These are phyloP conservation scores for Mixornis gularis DNA, from an alignment of 2,113 vertebrate species.

Conservation along the genomic window DNA sequence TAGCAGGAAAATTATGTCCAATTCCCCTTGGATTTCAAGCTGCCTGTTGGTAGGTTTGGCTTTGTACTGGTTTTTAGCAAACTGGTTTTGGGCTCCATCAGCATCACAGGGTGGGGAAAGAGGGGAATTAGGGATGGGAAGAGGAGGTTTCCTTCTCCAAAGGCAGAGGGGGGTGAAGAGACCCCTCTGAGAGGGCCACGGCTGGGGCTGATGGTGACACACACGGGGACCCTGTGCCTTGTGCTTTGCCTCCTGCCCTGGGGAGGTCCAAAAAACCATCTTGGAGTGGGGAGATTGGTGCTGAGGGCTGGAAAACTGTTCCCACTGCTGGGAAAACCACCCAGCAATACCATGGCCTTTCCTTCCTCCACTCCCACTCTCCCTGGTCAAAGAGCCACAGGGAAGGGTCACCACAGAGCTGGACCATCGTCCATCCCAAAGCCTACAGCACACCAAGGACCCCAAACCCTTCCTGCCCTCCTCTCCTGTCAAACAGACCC, in stretches of 20 bases:
- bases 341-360: not conserved
- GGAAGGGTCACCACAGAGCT: accelerated
- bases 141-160: not conserved
- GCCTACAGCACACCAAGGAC: accelerated
- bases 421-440: not conserved
- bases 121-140: not conserved
- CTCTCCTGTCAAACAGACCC: not conserved
- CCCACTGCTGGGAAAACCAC: not conserved
- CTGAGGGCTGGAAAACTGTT: not conserved
- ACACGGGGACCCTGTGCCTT: accelerated
- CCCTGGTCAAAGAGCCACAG: not conserved
- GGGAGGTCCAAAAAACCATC: not conserved
- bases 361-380: not conserved
- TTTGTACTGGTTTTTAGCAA: not conserved
- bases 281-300: accelerated
- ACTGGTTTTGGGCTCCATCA: not conserved
- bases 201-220: not conserved
- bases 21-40: not conserved
- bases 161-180: not conserved
- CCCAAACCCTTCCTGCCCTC: not conserved
- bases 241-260: accelerated
- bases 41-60: not conserved
- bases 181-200: accelerated
- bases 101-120: not conserved
- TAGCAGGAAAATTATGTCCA: not conserved